Evolutionary conservation across 2,888 invertebrate genomes (phyloP).

Genomic region (Troides helena): DNA sequence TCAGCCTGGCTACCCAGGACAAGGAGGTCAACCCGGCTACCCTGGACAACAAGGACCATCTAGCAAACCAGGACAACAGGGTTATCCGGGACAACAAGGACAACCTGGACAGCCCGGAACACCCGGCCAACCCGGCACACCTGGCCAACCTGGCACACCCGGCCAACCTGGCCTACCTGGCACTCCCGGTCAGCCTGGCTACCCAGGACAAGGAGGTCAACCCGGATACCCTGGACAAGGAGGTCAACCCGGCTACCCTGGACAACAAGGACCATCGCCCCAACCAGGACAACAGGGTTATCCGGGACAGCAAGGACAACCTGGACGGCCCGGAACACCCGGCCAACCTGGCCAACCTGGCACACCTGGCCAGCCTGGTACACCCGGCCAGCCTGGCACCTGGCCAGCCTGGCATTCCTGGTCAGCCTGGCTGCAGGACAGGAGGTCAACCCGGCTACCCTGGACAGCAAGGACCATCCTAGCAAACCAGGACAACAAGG

Average conservation of each 20-base stretch:
- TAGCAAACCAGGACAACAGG: constrained; percentile 32
- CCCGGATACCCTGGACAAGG: constrained; percentile 40
- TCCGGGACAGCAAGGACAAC: constrained; percentile 39
- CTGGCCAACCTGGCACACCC: constrained; percentile 34
- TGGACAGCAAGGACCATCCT: constrained; percentile 23
- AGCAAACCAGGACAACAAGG: no score
- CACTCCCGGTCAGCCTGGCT: constrained; percentile 25
- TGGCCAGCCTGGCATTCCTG: constrained; percentile 29
- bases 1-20: no score
- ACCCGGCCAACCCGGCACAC: constrained; percentile 34
- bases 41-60: no score
- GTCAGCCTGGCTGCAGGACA: constrained; percentile 34
- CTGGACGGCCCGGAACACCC: constrained; percentile 35
- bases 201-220: constrained; percentile 28
- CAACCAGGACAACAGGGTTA: constrained; percentile 35
- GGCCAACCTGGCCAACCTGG: no score
- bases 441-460: constrained; percentile 45
- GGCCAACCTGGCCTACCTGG: constrained; percentile 33
- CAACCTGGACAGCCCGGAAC: constrained; percentile 36
- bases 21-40: no score
- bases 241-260: constrained; percentile 23
- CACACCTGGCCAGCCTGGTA: constrained; percentile 23
- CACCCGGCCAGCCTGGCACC: constrained; percentile 27
- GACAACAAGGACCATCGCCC: constrained; percentile 34
- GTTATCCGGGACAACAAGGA: constrained; percentile 32